Percentiles rank a stretch among this genome's conserved stretches.
phyloP scores from a whole-genome alignment of 2,797 vertebrate genomes.

The Natrix natrix region DNA sequence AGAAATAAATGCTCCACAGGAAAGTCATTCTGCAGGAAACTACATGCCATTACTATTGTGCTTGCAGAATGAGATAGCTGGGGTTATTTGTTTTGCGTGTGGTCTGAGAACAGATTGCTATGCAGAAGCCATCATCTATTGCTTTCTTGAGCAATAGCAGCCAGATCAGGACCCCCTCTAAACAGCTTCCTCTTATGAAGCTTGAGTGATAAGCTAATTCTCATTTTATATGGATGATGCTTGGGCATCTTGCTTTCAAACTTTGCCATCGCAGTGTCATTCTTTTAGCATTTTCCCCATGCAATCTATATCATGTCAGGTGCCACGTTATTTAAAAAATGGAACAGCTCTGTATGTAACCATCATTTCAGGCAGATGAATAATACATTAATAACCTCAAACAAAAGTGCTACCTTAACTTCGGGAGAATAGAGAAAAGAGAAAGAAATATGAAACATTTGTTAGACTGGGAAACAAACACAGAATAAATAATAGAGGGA shows the following conservation, averaged over 20 bases:
- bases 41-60: background rate
- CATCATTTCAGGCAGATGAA: slow-evolving; percentile 32
- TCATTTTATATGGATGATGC: accelerated
- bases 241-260: background rate
- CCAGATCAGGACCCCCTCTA: background rate
- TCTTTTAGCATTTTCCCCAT: background rate
- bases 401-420: background rate
- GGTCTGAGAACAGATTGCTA: background rate
- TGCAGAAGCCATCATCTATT: background rate
- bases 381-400: slow-evolving; percentile 16
- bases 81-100: background rate
- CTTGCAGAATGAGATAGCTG: background rate
- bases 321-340: slow-evolving; percentile 18
- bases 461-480: background rate
- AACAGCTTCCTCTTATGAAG: background rate
- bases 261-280: background rate
- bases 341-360: background rate
- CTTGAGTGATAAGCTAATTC: background rate
- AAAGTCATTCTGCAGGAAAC: background rate
- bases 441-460: background rate
- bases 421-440: background rate
- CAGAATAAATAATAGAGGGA: background rate
- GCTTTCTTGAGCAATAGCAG: background rate
- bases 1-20: background rate
- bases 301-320: background rate